phyloP scores from a whole-genome alignment of 92 coral and sea anemone species.

The Blastomussa wellsi region DNA sequence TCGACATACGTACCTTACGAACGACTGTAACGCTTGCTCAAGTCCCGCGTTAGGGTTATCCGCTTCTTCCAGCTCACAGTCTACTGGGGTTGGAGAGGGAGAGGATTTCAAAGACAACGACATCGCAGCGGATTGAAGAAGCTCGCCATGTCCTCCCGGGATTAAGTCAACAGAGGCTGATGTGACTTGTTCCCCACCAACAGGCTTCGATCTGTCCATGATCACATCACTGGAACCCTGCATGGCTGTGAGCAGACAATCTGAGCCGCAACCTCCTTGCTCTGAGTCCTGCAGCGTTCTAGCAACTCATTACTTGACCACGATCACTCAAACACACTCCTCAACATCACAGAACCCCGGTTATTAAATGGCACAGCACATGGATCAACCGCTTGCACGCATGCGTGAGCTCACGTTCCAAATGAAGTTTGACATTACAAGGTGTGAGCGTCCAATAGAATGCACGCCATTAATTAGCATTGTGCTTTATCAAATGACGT shows the following conservation, averaged over 20 bases:
- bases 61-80: constrained; percentile 59
- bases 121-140: constrained; percentile 43
- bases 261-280: not conserved
- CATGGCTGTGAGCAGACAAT: constrained; percentile 34
- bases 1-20: constrained; percentile 52
- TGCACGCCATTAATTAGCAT: not conserved
- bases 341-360: not conserved
- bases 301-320: constrained; percentile 2
- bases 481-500: constrained; percentile 21
- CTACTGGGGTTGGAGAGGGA: constrained; percentile 41
- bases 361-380: constrained; percentile 57
- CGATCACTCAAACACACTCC: constrained; percentile 2
- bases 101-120: constrained; percentile 35
- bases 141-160: constrained; percentile 31
- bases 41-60: constrained; percentile 63
- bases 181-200: constrained; percentile 20
- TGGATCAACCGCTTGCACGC: constrained; percentile 62
- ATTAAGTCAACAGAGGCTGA: constrained; percentile 41
- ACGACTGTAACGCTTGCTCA: constrained; percentile 68
- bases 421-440: constrained; percentile 43
- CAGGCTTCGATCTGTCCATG: constrained; percentile 41
- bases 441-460: constrained; percentile 47
- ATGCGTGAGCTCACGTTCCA: constrained; percentile 47
- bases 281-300: constrained; percentile 8
- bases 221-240: constrained; percentile 32